Evolutionary conservation across 2,113 vertebrate genomes (phyloP).

Genomic region (Lynx canadensis): DNA sequence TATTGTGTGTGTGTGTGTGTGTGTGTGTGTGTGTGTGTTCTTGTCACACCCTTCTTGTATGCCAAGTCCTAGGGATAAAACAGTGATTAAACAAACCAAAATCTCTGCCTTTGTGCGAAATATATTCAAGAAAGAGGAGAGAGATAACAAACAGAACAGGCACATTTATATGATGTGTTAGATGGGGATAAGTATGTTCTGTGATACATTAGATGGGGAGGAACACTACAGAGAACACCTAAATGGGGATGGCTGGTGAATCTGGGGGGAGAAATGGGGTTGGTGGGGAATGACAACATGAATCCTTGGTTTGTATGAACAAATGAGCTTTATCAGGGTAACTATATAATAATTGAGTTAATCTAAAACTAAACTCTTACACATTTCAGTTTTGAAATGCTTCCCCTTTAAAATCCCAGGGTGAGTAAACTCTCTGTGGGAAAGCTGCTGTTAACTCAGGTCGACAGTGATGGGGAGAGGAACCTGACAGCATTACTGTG

Average conservation of each 20-base stretch:
- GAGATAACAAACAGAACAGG: not conserved
- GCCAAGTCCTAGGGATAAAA: not conserved
- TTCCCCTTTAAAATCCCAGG: conserved; percentile 69
- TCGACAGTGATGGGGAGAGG: conserved; percentile 72
- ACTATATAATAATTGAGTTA: conserved; percentile 40
- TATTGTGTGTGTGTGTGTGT: too few species aligned
- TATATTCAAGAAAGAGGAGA: not conserved
- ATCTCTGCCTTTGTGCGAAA: not conserved
- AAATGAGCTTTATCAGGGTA: not conserved
- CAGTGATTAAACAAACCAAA: conserved; percentile 4
- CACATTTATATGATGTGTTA: not conserved
- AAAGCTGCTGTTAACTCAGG: conserved; percentile 52
- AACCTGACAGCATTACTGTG: conserved; percentile 27
- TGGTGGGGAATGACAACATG: not conserved
- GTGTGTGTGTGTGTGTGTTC: not conserved
- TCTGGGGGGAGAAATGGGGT: not conserved
- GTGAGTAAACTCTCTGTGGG: conserved; percentile 60
- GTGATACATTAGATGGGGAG: not conserved
- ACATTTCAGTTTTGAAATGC: conserved; percentile 75
- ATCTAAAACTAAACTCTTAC: conserved; percentile 52
- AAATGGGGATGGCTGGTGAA: not conserved
- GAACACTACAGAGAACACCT: not conserved
- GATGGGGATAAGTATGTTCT: not conserved
- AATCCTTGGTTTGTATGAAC: not conserved
- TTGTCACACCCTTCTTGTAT: not conserved